A percentile compares a stretch with the other conserved stretches of the same genome.
Evolutionary conservation across 1,140 invertebrate species (phyloP).

Genomic region (Cydia pomonella): DNA sequence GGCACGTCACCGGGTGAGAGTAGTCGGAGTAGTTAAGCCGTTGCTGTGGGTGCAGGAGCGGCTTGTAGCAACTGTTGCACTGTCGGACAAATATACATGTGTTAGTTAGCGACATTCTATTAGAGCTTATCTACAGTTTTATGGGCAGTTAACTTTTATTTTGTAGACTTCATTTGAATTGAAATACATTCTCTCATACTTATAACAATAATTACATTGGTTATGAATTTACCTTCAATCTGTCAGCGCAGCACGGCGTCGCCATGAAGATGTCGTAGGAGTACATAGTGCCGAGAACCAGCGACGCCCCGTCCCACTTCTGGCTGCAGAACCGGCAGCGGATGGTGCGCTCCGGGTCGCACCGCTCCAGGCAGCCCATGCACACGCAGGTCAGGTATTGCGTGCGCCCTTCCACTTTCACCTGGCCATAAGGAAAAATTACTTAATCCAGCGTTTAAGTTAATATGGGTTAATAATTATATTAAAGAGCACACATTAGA

Average conservation of each 20-base stretch:
- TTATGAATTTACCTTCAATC: slow-evolving; percentile 87
- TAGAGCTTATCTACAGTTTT: neutral
- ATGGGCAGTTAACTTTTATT: neutral
- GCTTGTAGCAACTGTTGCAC: slow-evolving; percentile 95
- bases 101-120: neutral
- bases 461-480: neutral
- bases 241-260: slow-evolving; percentile 95
- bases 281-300: slow-evolving; percentile 98
- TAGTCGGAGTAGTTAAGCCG: slow-evolving; percentile 97
- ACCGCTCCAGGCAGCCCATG: slow-evolving; percentile 94
- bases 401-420: slow-evolving; percentile 92
- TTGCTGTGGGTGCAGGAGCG: slow-evolving; percentile 92
- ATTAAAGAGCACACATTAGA: neutral
- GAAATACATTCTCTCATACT: too few species aligned
- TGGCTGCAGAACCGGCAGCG: slow-evolving; percentile 90
- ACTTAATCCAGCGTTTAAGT: neutral
- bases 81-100: slow-evolving; percentile 65
- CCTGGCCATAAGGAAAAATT: slow-evolving; percentile 79
- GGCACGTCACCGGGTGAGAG: slow-evolving; percentile 94
- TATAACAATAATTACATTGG: too few species aligned
- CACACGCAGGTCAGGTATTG: slow-evolving; percentile 96
- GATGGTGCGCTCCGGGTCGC: slow-evolving; percentile 86
- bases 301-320: slow-evolving; percentile 95
- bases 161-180: too few species aligned
- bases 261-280: slow-evolving; percentile 99